phyloP scores from a whole-genome alignment of 2,113 vertebrate species.

The Kryptolebias marmoratus region DNA sequence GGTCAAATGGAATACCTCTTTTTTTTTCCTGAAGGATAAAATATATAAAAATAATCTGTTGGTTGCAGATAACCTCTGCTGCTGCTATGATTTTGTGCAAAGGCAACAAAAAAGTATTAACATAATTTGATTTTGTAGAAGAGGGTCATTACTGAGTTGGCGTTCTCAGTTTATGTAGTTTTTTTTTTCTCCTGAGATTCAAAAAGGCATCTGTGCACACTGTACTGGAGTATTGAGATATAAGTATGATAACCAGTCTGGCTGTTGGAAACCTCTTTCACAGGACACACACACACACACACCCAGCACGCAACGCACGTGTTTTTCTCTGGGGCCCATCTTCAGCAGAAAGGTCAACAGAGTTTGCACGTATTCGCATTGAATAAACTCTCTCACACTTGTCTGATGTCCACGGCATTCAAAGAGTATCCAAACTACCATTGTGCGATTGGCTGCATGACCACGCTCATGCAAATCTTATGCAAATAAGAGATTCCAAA shows the following conservation, averaged over 20 bases:
- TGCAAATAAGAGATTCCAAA: conserved; percentile 59
- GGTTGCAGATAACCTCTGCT: not conserved
- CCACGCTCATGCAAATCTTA: conserved; percentile 58
- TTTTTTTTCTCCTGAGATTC: not conserved
- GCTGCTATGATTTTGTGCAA: not conserved
- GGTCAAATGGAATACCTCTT: conserved; percentile 40
- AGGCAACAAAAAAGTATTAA: not conserved
- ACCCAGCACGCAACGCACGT: not conserved
- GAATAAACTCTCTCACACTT: conserved; percentile 25
- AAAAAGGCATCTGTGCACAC: not conserved
- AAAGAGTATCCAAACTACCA: conserved; percentile 62
- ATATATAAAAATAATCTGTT: conserved; percentile 15
- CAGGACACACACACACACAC: conserved; percentile 1
- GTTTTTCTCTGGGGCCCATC: conserved; percentile 1
- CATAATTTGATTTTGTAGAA: not conserved
- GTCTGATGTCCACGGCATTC: conserved; percentile 39
- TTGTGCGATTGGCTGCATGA: conserved; percentile 40
- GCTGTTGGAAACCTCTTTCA: not conserved
- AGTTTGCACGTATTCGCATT: conserved; percentile 42
- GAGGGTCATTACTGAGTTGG: not conserved
- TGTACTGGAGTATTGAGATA: not conserved
- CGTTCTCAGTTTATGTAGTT: not conserved
- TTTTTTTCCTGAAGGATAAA: conserved; percentile 24
- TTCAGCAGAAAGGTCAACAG: conserved; percentile 55
- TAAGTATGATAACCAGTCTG: not conserved